A percentile compares a stretch with the other conserved stretches of the same genome.
Evolutionary conservation across 2,797 vertebrate genomes (phyloP).

Genomic region (Pseudopleuronectes americanus): DNA sequence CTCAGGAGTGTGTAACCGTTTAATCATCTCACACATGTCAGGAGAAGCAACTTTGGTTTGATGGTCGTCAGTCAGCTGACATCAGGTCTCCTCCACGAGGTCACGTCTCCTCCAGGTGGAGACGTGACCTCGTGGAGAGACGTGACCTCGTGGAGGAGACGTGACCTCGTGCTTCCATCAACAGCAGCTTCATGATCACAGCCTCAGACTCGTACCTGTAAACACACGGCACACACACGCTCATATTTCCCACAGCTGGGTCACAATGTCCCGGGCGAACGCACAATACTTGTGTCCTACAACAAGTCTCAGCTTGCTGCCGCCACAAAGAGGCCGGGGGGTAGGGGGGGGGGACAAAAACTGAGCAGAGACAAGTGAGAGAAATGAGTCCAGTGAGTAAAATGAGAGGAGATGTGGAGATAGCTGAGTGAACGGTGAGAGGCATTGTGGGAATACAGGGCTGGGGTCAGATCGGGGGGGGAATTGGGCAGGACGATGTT

Average conservation of each 20-base stretch:
- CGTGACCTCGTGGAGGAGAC: not conserved
- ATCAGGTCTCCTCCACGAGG: not conserved
- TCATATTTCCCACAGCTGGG: slow-evolving; percentile 52
- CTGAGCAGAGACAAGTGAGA: not conserved
- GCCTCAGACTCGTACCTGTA: slow-evolving; percentile 37
- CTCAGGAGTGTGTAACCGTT: slow-evolving; percentile 1
- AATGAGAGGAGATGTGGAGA: slow-evolving; percentile 47
- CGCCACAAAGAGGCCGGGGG: slow-evolving; percentile 33
- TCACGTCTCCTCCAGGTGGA: not conserved
- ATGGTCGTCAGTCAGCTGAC: slow-evolving; percentile 17
- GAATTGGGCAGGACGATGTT: slow-evolving; percentile 34
- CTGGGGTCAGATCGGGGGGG: slow-evolving; percentile 22
- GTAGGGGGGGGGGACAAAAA: slow-evolving; percentile 9
- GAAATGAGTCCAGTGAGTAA: slow-evolving; percentile 38
- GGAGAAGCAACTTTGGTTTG: not conserved
- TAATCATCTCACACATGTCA: not conserved
- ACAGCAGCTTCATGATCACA: slow-evolving; percentile 19
- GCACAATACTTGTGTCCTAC: slow-evolving; percentile 27
- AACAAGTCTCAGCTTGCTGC: slow-evolving; percentile 65
- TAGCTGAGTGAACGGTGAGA: slow-evolving; percentile 31
- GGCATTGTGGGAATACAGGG: slow-evolving; percentile 26
- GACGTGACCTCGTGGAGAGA: not conserved
- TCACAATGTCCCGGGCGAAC: slow-evolving; percentile 42
- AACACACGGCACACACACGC: slow-evolving; percentile 27
- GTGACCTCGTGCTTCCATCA: not conserved